Evolutionary conservation across 2,113 vertebrate genomes (phyloP).

Genomic region (Pterocles burchelli): DNA sequence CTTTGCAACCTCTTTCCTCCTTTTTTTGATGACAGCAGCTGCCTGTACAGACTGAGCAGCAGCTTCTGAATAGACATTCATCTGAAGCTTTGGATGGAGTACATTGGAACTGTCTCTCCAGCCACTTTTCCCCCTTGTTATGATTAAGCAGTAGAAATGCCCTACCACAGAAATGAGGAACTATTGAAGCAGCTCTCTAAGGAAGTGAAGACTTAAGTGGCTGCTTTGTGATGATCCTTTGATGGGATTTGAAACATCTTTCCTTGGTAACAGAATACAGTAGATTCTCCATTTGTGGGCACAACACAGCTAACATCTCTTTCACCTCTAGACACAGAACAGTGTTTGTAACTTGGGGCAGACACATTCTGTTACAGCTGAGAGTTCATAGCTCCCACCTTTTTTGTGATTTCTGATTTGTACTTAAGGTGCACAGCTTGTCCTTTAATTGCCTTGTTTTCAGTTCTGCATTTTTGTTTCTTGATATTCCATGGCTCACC

Average conservation of each 20-base stretch:
- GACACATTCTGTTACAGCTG: background rate
- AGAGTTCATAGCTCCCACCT: background rate
- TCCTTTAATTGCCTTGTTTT: background rate
- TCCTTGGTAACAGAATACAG: background rate
- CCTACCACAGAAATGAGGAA: too few species aligned
- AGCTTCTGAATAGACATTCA: background rate
- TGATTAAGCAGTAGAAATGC: background rate
- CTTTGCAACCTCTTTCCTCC: background rate
- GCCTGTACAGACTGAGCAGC: background rate
- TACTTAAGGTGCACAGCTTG: background rate
- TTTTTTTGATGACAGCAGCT: background rate
- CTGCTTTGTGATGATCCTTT: background rate
- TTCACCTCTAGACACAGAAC: background rate
- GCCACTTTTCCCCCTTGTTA: background rate
- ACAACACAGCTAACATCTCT: fast-evolving
- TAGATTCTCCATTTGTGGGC: background rate
- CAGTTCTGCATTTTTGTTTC: background rate
- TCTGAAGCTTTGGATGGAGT: background rate
- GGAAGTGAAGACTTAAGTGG: background rate
- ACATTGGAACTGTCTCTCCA: background rate
- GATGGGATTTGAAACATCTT: background rate
- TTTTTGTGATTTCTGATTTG: background rate
- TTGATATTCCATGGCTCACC: background rate
- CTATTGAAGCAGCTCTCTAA: background rate
- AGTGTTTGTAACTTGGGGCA: background rate